Conservation (phyloP, 2,888 invertebrate species). For the Cryptophagus acutangulus region DNA sequence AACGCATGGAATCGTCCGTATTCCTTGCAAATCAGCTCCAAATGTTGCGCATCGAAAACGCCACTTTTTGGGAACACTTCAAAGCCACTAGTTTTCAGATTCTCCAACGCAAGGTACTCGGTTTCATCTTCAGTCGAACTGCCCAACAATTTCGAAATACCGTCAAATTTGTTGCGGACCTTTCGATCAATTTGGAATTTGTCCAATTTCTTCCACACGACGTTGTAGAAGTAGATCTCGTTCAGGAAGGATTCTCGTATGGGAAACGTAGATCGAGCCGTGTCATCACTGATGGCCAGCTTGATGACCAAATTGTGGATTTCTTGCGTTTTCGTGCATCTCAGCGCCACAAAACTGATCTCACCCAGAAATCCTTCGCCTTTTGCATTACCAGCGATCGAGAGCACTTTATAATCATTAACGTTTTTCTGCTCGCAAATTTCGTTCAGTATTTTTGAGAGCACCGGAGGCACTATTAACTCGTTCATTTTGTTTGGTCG, state of each 20-base stretch:
- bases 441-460: too few relatives aligned
- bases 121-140: not conserved
- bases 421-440: too few relatives aligned
- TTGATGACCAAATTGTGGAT: slow-evolving; percentile 14
- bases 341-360: slow-evolving; percentile 10
- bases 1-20: slow-evolving; percentile 30
- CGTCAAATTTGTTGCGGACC: slow-evolving; percentile 16
- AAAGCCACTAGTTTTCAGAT: slow-evolving; percentile 19
- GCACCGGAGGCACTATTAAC: too few relatives aligned
- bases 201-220: slow-evolving; percentile 23
- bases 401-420: not conserved
- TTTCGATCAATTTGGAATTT: slow-evolving; percentile 24
- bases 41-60: slow-evolving; percentile 24
- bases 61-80: slow-evolving; percentile 12
- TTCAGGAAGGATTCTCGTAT: slow-evolving; percentile 19
- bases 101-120: slow-evolving; percentile 23
- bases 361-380: slow-evolving; percentile 20
- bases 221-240: slow-evolving; percentile 31
- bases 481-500: too few relatives aligned
- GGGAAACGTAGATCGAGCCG: slow-evolving; percentile 14
- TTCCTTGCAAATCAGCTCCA: slow-evolving; percentile 22
- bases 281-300: slow-evolving; percentile 6
- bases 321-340: slow-evolving; percentile 9
- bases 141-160: slow-evolving; percentile 23
- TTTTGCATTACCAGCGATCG: slow-evolving; percentile 12